Evolutionary conservation across 2,113 vertebrate genomes (phyloP).

Genomic region (Eurystomus gularis): DNA sequence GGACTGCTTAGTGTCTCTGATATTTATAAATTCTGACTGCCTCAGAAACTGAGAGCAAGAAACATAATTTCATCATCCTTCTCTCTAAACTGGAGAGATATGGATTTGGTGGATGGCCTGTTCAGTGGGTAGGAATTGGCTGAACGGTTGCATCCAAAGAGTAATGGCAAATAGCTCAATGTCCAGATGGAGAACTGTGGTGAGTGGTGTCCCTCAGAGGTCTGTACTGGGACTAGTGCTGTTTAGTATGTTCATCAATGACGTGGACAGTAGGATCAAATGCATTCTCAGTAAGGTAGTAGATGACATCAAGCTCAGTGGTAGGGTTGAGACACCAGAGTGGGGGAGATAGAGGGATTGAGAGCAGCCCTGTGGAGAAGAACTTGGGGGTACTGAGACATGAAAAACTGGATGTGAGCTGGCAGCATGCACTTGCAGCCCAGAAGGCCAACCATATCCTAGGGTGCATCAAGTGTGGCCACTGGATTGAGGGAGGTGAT

Average conservation of each 20-base stretch:
- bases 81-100: background rate
- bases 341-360: background rate
- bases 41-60: background rate
- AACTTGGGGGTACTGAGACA: too few species aligned
- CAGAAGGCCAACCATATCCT: background rate
- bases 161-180: background rate
- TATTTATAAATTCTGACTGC: background rate
- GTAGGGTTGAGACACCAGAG: accelerated
- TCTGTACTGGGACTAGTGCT: background rate
- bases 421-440: background rate
- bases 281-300: background rate
- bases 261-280: background rate
- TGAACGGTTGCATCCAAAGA: background rate
- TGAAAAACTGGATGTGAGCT: background rate
- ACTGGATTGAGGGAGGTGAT: background rate
- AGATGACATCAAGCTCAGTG: background rate
- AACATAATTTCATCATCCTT: background rate
- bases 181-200: background rate
- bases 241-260: background rate
- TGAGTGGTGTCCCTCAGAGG: background rate
- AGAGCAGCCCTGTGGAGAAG: background rate
- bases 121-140: background rate
- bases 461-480: background rate
- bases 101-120: background rate
- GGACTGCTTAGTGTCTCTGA: background rate